Base-by-base conservation (phyloP, 2,888 invertebrate genomes). In the Limenitis camilla region DNA sequence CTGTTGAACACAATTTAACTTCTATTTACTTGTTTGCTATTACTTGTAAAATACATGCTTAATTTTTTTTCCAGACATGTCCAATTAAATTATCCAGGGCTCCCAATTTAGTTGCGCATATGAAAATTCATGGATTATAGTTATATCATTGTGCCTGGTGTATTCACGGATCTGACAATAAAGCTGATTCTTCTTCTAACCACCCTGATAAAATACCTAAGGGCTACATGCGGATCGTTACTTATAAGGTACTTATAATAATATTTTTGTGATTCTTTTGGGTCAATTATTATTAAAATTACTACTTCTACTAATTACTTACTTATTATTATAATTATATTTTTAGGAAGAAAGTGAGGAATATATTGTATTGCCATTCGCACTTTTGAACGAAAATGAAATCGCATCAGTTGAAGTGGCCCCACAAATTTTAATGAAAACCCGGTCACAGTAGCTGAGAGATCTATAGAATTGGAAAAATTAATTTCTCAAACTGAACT, bases 141-240 rank as follows among this genome's bases (percentile, higher is more conserved):
- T 56, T 82, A 47, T 86, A 83, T 55, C 86, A 78, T 64, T 89
- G 89, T 60, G 71, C 79, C 0, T 83, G 81, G 74, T 89, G 89
- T 53, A 67, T 78, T 0, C 66, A 66, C 49, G 87, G 87, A 0
- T 77, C 77, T 0, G 78, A 80, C 55, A 72, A 65, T n/a, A 80
- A 88, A 56, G 30, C 50, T 0, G 76, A 89, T 58, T 68, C 79
- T 0, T 74, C 85, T 0, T 39, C 62, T 4, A 40, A 66, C 5
- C 91, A 91, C 53, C 88, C 90, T 1, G 53, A 72, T 2, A 69
- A 69, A 42, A 80, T 81, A 43, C 82, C 85, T 0, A 77, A 80
- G 44, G 78, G 81, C 0, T 86, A 86, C 52, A 60, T 88, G 30
- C 68, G 88, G 49, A 71, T 84, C 39, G 75, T 79, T 35, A 75